These are phyloP conservation scores for Rhineura floridana DNA, from an alignment of 2,113 vertebrate genomes.

Conservation along the genomic window DNA sequence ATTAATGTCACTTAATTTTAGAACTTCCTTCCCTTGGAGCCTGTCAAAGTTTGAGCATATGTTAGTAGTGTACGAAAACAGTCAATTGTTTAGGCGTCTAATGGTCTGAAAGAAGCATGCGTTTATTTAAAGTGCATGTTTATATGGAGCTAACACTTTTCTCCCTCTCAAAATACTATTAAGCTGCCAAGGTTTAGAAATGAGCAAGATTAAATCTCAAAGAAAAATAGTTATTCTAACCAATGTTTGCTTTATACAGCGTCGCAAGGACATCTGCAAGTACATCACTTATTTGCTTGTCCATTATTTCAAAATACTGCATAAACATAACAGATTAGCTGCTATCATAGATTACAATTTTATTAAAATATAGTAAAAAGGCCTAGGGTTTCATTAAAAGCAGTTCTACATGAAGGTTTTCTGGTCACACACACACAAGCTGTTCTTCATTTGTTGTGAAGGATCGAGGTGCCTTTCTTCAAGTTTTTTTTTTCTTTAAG, in stretches of 20 bases:
- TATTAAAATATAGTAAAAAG: background rate
- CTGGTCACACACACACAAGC: background rate
- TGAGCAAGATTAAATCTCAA: background rate
- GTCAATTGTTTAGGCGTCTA: background rate
- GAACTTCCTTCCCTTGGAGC: background rate
- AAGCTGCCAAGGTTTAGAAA: background rate
- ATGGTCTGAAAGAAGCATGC: background rate
- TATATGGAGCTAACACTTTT: background rate
- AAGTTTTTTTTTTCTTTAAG: background rate
- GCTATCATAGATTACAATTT: background rate
- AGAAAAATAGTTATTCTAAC: constrained; percentile 1
- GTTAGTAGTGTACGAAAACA: background rate
- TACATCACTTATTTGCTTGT: background rate
- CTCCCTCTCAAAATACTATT: background rate
- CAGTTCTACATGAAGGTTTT: background rate
- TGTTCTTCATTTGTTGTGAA: background rate
- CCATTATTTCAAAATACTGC: background rate
- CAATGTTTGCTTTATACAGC: background rate
- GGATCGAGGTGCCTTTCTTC: background rate
- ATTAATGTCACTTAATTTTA: background rate
- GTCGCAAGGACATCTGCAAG: background rate
- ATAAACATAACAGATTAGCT: background rate
- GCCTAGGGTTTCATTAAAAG: background rate
- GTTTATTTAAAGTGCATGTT: background rate
- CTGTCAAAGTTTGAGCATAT: background rate